Evolutionary conservation across 2,888 invertebrate species (phyloP), one percentile per base, ranked within the genome.

Genomic region (Chloroclystis v-ata): DNA sequence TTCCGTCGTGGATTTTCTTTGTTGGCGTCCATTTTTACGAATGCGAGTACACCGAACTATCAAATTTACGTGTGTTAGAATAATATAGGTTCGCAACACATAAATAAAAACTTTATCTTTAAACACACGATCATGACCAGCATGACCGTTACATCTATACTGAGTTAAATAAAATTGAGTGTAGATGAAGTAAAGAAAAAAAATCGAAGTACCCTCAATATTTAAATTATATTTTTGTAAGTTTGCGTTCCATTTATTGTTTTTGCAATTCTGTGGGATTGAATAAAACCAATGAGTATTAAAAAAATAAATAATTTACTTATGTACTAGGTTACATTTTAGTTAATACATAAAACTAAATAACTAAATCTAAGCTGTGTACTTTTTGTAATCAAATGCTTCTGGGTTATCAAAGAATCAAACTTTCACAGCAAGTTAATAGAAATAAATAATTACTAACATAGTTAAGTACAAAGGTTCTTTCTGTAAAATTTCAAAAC

Each of bases 341-440:
- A 20, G 14, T 16, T 63, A 78, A 81, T 82, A 82, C 80, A 82
- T 82, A 74, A 74, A 71, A 65, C 64, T 62, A 70, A 75, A 10
- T 35, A 35, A 16, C 9, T n/a, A 66, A 57, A 47, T 56, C 75
- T 82, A 82, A 48, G 70, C 76, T 85, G 82, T 89, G 89, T 89
- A 89, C 89, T 89, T 85, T 82, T 80, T 79, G 64, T 75, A 78
- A 88, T 89, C 88, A 89, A 89, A 89, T 89, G 89, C 88, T 70
- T 88, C 89, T 88, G 88, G 80, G 72, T 76, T 51, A 46, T 45
- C 63, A 69, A 75, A 69, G 68, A 66, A 67, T 47, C 53, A 57
- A 61, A 58, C 52, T 37, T 40, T 43, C 68, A 72, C 72, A 76
- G 71, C 68, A 67, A 67, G 50, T 50, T 56, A 61, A 57, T 52